Evolutionary conservation across 2,888 invertebrate species (phyloP).

Genomic region (Scaeva pyrastri): DNA sequence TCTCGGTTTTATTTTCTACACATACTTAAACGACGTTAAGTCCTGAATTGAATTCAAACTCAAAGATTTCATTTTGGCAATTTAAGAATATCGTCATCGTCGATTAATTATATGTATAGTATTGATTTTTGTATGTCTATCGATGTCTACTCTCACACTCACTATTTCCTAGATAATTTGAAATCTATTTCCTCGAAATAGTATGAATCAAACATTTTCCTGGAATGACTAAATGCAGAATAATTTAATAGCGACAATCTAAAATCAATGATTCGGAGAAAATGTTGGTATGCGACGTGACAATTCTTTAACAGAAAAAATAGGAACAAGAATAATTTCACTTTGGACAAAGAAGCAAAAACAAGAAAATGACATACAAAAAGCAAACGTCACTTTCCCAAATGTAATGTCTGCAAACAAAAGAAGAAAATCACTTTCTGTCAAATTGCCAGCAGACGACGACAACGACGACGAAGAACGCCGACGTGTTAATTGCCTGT

Average conservation of each 20-base stretch:
- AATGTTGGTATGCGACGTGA: slow-evolving; percentile 4
- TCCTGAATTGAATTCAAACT: too few relatives aligned
- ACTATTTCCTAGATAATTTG: background rate
- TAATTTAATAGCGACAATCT: background rate
- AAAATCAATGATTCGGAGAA: slow-evolving; percentile 6
- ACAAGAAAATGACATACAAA: background rate
- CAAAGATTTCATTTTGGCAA: too few relatives aligned
- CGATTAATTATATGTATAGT: too few relatives aligned
- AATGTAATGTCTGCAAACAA: slow-evolving; percentile 1
- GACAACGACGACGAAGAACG: too few relatives aligned
- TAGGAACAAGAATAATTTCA: slow-evolving; percentile 5
- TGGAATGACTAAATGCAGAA: background rate
- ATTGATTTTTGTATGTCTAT: too few relatives aligned
- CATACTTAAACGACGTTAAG: too few relatives aligned
- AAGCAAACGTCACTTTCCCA: slow-evolving; percentile 5
- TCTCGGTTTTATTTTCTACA: too few relatives aligned
- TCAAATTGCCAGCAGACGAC: slow-evolving; percentile 29
- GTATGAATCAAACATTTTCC: background rate
- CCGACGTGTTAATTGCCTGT: slow-evolving; percentile 61
- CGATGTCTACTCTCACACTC: too few relatives aligned
- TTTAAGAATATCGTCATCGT: too few relatives aligned
- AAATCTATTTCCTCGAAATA: background rate
- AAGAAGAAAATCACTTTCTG: slow-evolving; percentile 45
- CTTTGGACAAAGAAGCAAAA: background rate
- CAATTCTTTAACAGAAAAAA: background rate